Evolutionary conservation across 2,888 invertebrate species (phyloP).

Genomic region (Tanaodytes sp.): DNA sequence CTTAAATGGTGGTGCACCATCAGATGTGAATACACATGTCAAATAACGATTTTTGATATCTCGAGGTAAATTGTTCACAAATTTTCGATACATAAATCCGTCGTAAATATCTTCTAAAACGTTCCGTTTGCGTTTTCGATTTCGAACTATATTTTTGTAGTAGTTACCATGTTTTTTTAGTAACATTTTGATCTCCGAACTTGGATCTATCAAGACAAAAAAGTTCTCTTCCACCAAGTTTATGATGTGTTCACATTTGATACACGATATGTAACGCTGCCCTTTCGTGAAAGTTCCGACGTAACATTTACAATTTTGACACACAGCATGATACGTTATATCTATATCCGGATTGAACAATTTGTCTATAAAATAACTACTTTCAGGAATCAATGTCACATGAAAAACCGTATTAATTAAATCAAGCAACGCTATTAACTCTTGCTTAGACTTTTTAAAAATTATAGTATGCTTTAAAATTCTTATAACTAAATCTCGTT

Average conservation of each 20-base stretch:
- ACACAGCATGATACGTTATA: constrained; percentile 15
- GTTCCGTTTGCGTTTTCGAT: neutral
- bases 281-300: neutral
- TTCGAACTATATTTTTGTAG: constrained; percentile 16
- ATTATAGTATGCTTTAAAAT: neutral
- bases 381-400: neutral
- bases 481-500: neutral
- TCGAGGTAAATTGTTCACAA: constrained; percentile 8
- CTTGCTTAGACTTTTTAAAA: neutral
- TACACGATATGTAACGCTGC: neutral
- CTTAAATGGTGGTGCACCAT: constrained; percentile 12
- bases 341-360: constrained; percentile 4
- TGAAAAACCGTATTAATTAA: neutral
- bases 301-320: constrained; percentile 13
- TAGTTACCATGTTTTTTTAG: neutral
- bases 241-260: neutral
- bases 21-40: constrained; percentile 18
- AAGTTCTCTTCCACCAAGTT: constrained; percentile 15
- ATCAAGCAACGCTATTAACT: neutral
- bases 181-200: constrained; percentile 1
- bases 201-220: constrained; percentile 19
- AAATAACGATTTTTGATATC: constrained; percentile 4
- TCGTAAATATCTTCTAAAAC: constrained; percentile 14
- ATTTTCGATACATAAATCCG: constrained; percentile 3
- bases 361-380: constrained; percentile 18